Conservation (phyloP, 2,888 invertebrate species). For the Harpalus rufipes region DNA sequence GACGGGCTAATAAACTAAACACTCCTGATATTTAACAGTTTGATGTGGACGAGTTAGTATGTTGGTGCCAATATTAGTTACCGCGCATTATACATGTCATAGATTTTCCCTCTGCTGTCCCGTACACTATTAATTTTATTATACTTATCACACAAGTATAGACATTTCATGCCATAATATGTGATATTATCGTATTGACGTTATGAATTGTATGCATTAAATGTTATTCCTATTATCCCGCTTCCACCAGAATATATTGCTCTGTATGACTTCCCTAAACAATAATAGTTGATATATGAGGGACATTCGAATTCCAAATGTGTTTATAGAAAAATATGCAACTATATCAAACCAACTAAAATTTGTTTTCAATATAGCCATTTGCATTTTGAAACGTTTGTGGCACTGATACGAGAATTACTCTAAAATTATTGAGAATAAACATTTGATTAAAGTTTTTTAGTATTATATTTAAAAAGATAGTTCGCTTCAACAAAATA, state of each 20-base stretch:
- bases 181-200: neutral
- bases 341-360: no score
- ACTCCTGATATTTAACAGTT: neutral
- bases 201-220: neutral
- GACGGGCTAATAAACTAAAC: neutral
- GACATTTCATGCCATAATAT: neutral
- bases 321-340: no score
- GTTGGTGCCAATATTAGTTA: slow-evolving; percentile 2
- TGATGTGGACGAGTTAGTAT: neutral
- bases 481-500: no score
- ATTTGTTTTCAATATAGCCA: no score
- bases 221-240: neutral
- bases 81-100: neutral
- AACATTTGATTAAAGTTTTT: no score
- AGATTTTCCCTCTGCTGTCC: neutral
- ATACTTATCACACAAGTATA: slow-evolving; percentile 3
- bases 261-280: neutral
- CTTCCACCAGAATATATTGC: neutral
- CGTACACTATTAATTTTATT: neutral
- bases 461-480: no score
- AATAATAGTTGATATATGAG: no score
- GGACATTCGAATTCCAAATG: no score
- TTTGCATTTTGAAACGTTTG: no score
- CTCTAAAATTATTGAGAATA: no score
- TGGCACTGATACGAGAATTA: no score